These are phyloP conservation scores for Protula sp. DNA, from an alignment of 2,888 invertebrate genomes.

Conservation along the genomic window DNA sequence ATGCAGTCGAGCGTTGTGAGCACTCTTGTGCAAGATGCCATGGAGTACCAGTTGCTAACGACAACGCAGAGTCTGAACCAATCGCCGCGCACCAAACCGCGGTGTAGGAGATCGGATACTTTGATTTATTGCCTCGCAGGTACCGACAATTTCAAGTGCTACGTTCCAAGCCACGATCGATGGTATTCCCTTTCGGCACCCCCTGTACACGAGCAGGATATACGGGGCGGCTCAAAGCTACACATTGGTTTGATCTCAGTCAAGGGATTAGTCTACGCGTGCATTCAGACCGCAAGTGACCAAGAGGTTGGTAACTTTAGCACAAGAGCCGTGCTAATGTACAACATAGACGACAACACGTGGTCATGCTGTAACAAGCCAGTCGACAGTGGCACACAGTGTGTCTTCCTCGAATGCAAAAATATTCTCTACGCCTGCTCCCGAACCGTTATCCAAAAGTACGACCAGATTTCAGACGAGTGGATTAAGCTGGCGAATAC, in stretches of 20 bases:
- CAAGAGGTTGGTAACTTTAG: constrained; percentile 12
- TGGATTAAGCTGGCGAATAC: too few species aligned
- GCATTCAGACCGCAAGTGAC: constrained; percentile 2
- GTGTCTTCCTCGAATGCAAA: too few species aligned
- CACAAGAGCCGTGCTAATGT: constrained; percentile 10
- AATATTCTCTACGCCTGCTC: too few species aligned
- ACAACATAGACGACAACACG: constrained; percentile 7
- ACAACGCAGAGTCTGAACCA: constrained; percentile 7
- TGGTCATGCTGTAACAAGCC: too few species aligned
- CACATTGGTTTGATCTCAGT: constrained; percentile 7
- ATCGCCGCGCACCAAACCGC: constrained; percentile 13
- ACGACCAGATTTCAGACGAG: too few species aligned
- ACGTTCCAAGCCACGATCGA: constrained; percentile 12
- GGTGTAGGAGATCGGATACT: constrained; percentile 9
- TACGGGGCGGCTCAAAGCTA: not conserved
- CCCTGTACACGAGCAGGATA: not conserved
- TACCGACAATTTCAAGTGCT: constrained; percentile 15
- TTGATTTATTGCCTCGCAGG: constrained; percentile 16
- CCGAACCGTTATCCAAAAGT: too few species aligned
- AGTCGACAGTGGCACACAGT: too few species aligned
- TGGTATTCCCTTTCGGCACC: constrained; percentile 19
- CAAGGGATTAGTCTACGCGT: constrained; percentile 9
- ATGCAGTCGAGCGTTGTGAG: constrained; percentile 4
- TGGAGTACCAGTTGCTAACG: constrained; percentile 16
- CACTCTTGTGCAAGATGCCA: constrained; percentile 18